A percentile compares a stretch with the other conserved stretches of the same genome.
phyloP scores from a whole-genome alignment of 1,140 invertebrate genomes.

The Pogonus chalceus region DNA sequence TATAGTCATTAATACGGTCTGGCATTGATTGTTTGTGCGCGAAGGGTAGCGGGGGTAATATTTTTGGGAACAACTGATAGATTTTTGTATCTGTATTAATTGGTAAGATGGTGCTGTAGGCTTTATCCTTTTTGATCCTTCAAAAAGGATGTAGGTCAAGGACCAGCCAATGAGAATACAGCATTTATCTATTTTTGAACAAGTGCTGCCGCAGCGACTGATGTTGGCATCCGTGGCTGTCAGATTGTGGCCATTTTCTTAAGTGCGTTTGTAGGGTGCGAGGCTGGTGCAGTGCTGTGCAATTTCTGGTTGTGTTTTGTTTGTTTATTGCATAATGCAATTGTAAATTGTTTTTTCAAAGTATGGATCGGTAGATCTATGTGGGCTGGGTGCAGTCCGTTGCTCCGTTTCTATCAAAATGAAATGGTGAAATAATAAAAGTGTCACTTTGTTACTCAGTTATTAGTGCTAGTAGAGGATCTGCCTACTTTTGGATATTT shows the following conservation, averaged over 20 bases:
- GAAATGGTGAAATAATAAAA: slow-evolving; percentile 6
- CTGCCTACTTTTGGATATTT: slow-evolving; percentile 6
- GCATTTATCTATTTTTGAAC: slow-evolving; percentile 1
- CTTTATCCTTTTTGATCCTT: too few species aligned
- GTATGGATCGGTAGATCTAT: not conserved
- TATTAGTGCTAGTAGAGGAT: not conserved
- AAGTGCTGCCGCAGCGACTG: not conserved
- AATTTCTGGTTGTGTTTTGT: not conserved
- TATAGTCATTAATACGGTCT: too few species aligned
- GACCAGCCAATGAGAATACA: not conserved
- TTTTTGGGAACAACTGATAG: too few species aligned
- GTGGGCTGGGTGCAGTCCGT: not conserved
- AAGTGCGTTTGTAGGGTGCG: slow-evolving; percentile 1
- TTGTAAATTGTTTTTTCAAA: not conserved
- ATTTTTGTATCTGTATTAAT: too few species aligned
- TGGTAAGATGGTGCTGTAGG: too few species aligned
- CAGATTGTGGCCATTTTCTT: slow-evolving; percentile 1
- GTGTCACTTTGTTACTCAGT: slow-evolving; percentile 11
- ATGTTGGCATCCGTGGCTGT: not conserved
- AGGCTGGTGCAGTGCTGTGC: slow-evolving; percentile 1
- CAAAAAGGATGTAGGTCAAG: slow-evolving; percentile 2
- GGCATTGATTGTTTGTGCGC: too few species aligned
- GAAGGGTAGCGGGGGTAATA: too few species aligned
- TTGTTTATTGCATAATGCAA: slow-evolving; percentile 2
- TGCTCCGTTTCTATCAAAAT: slow-evolving; percentile 3